Evolutionary conservation across 2,797 vertebrate genomes (phyloP), one percentile per base, ranked within the genome.

Genomic region (Argyrosomus regius): DNA sequence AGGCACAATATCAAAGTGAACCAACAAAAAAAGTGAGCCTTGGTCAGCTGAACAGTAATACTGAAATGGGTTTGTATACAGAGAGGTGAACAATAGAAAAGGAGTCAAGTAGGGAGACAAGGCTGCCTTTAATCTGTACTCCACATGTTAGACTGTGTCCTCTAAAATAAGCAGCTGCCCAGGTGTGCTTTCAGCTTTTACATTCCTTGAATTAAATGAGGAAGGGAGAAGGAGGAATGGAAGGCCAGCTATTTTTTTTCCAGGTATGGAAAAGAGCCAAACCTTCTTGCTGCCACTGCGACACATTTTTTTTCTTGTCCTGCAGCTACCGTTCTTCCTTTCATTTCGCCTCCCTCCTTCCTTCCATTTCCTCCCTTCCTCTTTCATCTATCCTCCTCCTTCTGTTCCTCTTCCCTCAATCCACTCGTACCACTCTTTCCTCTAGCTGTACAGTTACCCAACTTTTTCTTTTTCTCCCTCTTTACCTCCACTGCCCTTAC

Each of bases 181-280:
- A 82, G 72, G 53, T 83, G 59, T 78, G 60, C 59, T 50, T 31
- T 87, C 41, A 61, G 58, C 64, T 63, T 66, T 54, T 4, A 61
- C 59, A 71, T 57, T 69, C 35, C 59, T 72, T 79, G 65, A 81
- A 88, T 67, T 70, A 77, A 80, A 85, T 50, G 26, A 68, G 64
- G 50, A 66, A 70, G 59, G 18, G 66, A 31, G 52, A 17, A 60
- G 35, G 53, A 75, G 75, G 57, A 76, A 63, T 52, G 26, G 54
- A 58, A 66, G 72, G 39, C 61, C 26, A 50, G 52, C 18, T 59
- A 46, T 62, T 75, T 69, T 69, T 72, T 54, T 53, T 67, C 20
- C 60, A 84, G 57, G 31, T 80, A 45, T 85, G 80, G 84, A 83
- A 72, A 77, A 74, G 58, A 74, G 87, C 80, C 82, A 86, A 88